Evolutionary conservation across 2,888 invertebrate genomes (phyloP).

Genomic region (Plusia festucae): DNA sequence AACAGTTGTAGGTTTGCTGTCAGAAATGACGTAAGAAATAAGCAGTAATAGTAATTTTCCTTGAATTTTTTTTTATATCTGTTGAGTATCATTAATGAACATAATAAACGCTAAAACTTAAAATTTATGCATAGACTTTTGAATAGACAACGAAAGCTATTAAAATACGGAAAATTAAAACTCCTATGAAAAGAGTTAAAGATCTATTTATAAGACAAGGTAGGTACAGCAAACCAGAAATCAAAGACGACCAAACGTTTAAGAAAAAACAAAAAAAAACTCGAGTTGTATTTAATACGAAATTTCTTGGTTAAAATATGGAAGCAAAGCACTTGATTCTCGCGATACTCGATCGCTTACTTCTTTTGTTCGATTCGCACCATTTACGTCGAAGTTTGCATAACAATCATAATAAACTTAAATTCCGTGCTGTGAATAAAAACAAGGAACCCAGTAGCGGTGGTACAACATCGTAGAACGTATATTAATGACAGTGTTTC

Average conservation of each 20-base stretch:
- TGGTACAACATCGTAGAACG: conserved; percentile 69
- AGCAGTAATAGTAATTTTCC: too few species aligned
- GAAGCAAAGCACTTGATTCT: conserved; percentile 46
- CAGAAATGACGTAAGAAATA: too few species aligned
- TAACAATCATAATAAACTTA: conserved; percentile 61
- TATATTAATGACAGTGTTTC: conserved; percentile 83
- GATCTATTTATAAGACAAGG: conserved; percentile 35
- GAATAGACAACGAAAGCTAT: conserved; percentile 35
- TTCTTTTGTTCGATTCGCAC: conserved; percentile 59
- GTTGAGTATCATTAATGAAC: too few species aligned
- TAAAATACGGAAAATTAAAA: conserved; percentile 28
- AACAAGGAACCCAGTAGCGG: conserved; percentile 57
- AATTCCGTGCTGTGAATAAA: conserved; percentile 62
- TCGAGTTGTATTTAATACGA: conserved; percentile 37
- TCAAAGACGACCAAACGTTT: conserved; percentile 50
- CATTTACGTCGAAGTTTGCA: conserved; percentile 58
- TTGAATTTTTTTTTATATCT: too few species aligned
- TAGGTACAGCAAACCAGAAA: conserved; percentile 30
- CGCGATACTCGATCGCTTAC: conserved; percentile 47
- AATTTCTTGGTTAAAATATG: conserved; percentile 53
- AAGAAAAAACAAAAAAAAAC: conserved; percentile 37
- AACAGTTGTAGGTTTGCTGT: too few species aligned
- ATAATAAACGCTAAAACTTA: background rate
- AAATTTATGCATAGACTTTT: conserved; percentile 37
- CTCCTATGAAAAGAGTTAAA: conserved; percentile 29